Conservation (phyloP, 2,888 invertebrate species). For the Andrena trimmerana region DNA sequence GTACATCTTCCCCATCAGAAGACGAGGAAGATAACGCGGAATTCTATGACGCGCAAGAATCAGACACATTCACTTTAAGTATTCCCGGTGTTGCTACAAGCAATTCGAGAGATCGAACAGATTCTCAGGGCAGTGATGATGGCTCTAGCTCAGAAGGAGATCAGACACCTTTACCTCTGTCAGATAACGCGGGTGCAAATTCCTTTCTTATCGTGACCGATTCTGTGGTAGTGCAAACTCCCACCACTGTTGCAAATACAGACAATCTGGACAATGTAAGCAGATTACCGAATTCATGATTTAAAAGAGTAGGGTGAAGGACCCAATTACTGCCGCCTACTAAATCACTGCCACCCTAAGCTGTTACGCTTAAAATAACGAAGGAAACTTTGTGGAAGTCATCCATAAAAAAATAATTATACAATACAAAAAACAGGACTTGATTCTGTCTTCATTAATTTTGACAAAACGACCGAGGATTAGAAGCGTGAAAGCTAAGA, state of each 20-base stretch:
- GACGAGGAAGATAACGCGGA: slow-evolving; percentile 87
- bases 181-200: slow-evolving; percentile 76
- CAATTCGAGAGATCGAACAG: slow-evolving; percentile 80
- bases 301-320: not conserved
- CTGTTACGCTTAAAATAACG: too few relatives aligned
- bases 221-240: slow-evolving; percentile 71
- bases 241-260: slow-evolving; percentile 63
- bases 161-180: slow-evolving; percentile 78
- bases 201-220: slow-evolving; percentile 80
- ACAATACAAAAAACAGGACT: too few relatives aligned
- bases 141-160: slow-evolving; percentile 84
- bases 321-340: too few relatives aligned
- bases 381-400: too few relatives aligned
- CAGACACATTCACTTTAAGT: slow-evolving; percentile 82
- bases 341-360: too few relatives aligned
- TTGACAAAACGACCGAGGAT: too few relatives aligned
- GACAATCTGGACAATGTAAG: slow-evolving; percentile 76
- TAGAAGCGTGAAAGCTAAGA: too few relatives aligned
- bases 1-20: slow-evolving; percentile 86
- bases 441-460: too few relatives aligned
- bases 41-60: slow-evolving; percentile 88
- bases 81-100: slow-evolving; percentile 76
- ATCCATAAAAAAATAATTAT: too few relatives aligned
- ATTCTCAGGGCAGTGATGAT: slow-evolving; percentile 84
- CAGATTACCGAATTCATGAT: not conserved